Evolutionary conservation across 2,888 invertebrate species (phyloP).

Genomic region (Luperina testacea): DNA sequence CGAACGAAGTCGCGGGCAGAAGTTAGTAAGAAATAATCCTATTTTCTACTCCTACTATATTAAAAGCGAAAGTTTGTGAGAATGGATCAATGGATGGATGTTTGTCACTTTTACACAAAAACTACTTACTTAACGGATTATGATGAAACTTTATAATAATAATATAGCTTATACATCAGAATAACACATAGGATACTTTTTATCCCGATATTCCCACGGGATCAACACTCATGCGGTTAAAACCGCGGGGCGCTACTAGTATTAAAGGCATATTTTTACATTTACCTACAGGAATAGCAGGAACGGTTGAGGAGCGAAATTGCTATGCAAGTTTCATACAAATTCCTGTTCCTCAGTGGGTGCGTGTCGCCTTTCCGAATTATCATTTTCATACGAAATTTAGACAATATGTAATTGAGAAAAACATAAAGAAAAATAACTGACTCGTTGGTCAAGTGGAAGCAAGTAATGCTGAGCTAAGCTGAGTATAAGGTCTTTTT

Average conservation of each 20-base stretch:
- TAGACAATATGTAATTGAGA: background rate
- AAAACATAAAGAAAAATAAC: background rate
- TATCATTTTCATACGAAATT: background rate
- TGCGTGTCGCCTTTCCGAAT: background rate
- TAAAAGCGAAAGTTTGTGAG: background rate
- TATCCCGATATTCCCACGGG: background rate
- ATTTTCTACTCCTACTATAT: background rate
- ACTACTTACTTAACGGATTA: background rate
- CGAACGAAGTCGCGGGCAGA: no score
- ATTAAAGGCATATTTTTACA: background rate
- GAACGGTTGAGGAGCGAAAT: background rate
- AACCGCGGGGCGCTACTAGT: background rate
- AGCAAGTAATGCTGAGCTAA: background rate
- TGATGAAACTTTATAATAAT: no score
- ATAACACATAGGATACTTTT: background rate
- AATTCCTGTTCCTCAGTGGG: background rate
- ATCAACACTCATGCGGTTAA: background rate
- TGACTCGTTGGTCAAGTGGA: background rate
- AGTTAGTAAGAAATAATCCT: background rate
- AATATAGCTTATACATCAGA: no score
- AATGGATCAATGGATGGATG: background rate
- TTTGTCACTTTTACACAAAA: background rate
- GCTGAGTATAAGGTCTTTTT: background rate
- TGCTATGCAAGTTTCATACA: background rate
- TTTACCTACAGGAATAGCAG: background rate